These are phyloP conservation scores for Cheilosia variabilis DNA, from an alignment of 2,888 invertebrate genomes.

Conservation along the genomic window DNA sequence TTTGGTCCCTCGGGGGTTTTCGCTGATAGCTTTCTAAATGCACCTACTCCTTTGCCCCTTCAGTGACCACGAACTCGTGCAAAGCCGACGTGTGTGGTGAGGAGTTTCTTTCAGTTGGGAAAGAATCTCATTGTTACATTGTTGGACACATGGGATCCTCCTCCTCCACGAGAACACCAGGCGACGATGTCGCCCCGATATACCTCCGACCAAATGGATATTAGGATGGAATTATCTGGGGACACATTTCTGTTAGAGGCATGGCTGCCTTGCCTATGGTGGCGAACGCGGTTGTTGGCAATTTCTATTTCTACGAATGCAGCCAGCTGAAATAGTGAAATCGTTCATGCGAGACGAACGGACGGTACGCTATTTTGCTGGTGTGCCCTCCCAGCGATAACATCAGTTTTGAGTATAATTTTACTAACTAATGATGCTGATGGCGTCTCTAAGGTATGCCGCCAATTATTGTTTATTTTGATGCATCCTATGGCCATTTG, in stretches of 20 bases:
- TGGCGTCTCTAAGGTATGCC: conserved; percentile 53
- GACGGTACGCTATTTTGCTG: conserved; percentile 14
- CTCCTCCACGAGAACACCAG: conserved; percentile 32
- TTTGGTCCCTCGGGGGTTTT: conserved; percentile 57
- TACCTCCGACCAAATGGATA: conserved; percentile 38
- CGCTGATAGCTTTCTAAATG: conserved; percentile 68
- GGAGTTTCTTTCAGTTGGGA: conserved; percentile 41
- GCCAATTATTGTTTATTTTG: conserved; percentile 65
- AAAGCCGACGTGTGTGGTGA: conserved; percentile 19
- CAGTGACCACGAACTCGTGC: conserved; percentile 66
- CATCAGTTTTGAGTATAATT: conserved; percentile 63
- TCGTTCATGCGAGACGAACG: conserved; percentile 45
- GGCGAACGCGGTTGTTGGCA: conserved; percentile 19
- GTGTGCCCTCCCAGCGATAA: conserved; percentile 46
- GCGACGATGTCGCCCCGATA: conserved; percentile 60
- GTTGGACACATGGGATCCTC: conserved; percentile 45
- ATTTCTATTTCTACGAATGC: conserved; percentile 68
- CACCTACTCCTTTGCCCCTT: conserved; percentile 38
- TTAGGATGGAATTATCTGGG: conserved; percentile 60
- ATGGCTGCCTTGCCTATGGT: not conserved
- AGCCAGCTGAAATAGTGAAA: conserved; percentile 47
- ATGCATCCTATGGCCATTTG: conserved; percentile 36
- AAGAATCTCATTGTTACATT: conserved; percentile 55
- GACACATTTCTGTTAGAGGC: conserved; percentile 57
- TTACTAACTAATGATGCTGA: conserved; percentile 67